Evolutionary conservation across 2,797 vertebrate species (phyloP), one percentile per base, ranked within the genome.

Genomic region (Adrianichthys oophorus): DNA sequence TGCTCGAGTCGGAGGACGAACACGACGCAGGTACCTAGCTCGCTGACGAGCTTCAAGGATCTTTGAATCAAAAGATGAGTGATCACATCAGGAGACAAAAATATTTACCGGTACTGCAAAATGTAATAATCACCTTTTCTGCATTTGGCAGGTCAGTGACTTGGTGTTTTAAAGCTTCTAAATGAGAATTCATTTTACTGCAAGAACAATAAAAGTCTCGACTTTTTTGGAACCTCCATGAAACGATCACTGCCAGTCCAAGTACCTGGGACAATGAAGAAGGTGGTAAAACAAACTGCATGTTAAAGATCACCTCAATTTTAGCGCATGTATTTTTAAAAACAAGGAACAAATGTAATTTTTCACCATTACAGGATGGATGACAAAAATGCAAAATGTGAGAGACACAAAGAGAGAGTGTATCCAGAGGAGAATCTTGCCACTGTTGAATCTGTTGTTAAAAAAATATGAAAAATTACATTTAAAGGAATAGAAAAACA

Each of bases 321-420:
- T 52, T 49, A 18, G 24, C 14, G 24, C 15, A 26, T 24, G 40
- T 42, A 14, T 12, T 53, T 23, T 42, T 15, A 43, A 42, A 53
- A 53, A 19, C 7, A 7, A 16, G 15, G 37, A 19, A 4, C 15
- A 1, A 2, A 16, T n/a, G 16, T 29, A 4, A 18, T 41, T 49
- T n/a, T 48, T 82, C 88, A 93, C 94, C 91, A 86, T 21, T 0
- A 77, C 58, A 10, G 94, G 93, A 62, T 95, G 93, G 58, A 92
- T 77, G 75, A 93, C 16, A 62, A 94, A 92, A 49, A 82, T 71
- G 44, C 93, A 95, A 70, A 60, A 86, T 12, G 90, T n/a, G 48
- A 94, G 58, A 0, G 93, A 93, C 72, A 92, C 78, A 18, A 88
- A 79, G 19, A 94, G 63, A 6, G 93, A 91, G 16, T 92, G 85